Conservation (phyloP, 1,140 invertebrate genomes). For the Dysdera silvatica region DNA sequence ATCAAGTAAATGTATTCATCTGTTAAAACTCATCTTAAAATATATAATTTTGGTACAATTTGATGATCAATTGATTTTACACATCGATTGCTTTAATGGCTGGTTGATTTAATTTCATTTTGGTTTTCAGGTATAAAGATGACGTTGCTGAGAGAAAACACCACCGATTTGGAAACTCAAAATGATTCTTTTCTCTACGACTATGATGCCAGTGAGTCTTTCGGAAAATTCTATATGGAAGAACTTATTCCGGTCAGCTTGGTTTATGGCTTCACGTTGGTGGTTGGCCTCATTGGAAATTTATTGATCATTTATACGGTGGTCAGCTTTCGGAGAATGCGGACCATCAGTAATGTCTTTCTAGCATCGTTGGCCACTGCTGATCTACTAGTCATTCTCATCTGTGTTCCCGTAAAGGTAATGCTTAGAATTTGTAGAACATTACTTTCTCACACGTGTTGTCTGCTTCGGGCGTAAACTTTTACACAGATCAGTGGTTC, state of each 20-base stretch:
- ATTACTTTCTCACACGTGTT: too few species aligned
- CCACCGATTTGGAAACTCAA: neutral
- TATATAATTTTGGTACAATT: too few species aligned
- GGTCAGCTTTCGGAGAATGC: slow-evolving; percentile 46
- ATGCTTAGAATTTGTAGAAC: too few species aligned
- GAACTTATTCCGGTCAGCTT: slow-evolving; percentile 54
- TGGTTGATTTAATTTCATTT: too few species aligned
- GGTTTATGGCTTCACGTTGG: slow-evolving; percentile 56
- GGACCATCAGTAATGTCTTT: slow-evolving; percentile 62
- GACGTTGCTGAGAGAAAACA: neutral
- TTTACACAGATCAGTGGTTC: too few species aligned
- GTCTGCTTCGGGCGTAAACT: too few species aligned
- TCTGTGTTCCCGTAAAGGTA: slow-evolving; percentile 69
- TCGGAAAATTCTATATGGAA: slow-evolving; percentile 47
- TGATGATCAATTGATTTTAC: too few species aligned
- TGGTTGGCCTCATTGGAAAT: slow-evolving; percentile 56
- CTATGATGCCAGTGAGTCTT: slow-evolving; percentile 46
- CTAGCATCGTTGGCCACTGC: slow-evolving; percentile 60
- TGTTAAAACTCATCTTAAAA: too few species aligned
- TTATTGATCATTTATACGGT: slow-evolving; percentile 51
- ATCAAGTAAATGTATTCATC: too few species aligned
- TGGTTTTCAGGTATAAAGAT: slow-evolving; percentile 17
- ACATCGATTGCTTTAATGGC: too few species aligned
- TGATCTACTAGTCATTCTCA: slow-evolving; percentile 60
- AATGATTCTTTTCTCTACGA: slow-evolving; percentile 34